Percentiles rank a stretch among this genome's conserved stretches.
Evolutionary conservation across 2,888 invertebrate genomes (phyloP).

Genomic region (Athrips mouffetella): DNA sequence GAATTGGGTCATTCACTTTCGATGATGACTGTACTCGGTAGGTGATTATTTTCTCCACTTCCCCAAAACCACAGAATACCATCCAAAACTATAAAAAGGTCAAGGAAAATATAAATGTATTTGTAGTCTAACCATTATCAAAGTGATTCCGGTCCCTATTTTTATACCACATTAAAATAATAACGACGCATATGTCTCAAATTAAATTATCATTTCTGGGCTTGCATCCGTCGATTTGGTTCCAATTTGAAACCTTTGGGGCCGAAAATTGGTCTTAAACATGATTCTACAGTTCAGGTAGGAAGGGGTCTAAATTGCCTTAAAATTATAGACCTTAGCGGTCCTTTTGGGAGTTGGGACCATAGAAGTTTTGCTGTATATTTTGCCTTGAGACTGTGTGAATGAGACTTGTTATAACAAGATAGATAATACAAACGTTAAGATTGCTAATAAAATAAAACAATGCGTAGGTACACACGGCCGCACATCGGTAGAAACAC

Average conservation of each 20-base stretch:
- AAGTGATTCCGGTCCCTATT: conserved; percentile 22
- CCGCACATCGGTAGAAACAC: too few relatives aligned
- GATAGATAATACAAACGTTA: too few relatives aligned
- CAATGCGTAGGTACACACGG: too few relatives aligned
- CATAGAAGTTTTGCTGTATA: not conserved
- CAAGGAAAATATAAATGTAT: too few relatives aligned
- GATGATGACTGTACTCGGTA: too few relatives aligned
- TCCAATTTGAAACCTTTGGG: conserved; percentile 41
- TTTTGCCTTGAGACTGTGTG: too few relatives aligned
- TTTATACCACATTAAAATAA: conserved; percentile 51
- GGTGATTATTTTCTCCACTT: too few relatives aligned
- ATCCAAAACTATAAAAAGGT: too few relatives aligned
- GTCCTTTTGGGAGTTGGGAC: conserved; percentile 5
- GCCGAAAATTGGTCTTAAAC: conserved; percentile 36
- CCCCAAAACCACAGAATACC: too few relatives aligned
- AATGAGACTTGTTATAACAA: too few relatives aligned
- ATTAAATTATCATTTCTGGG: conserved; percentile 46
- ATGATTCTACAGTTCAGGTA: conserved; percentile 30
- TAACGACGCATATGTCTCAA: conserved; percentile 46
- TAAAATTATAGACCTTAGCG: conserved; percentile 28
- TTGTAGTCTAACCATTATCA: conserved; percentile 10
- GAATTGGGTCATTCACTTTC: too few relatives aligned
- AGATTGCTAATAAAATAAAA: too few relatives aligned
- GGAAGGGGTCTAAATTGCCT: conserved; percentile 35
- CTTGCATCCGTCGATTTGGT: conserved; percentile 48